A percentile compares a stretch with the other conserved stretches of the same genome.
These are phyloP conservation scores for Drosophila bunnanda DNA, from an alignment of 2,888 invertebrate genomes.

Conservation along the genomic window DNA sequence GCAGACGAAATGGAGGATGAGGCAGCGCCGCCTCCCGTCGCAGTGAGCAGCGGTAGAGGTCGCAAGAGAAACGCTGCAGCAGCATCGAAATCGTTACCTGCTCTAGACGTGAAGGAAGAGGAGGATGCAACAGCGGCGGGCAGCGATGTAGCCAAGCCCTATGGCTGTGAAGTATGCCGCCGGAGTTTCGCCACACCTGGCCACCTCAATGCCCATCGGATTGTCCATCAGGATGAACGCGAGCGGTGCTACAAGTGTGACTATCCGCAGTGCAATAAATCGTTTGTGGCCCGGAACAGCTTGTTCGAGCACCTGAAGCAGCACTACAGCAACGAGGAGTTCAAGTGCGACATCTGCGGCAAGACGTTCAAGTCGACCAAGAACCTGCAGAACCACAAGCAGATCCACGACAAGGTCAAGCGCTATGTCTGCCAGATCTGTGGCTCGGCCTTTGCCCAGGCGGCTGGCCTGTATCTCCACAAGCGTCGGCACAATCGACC, in stretches of 20 bases:
- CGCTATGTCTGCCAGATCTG: conserved; percentile 83
- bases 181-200: conserved; percentile 69
- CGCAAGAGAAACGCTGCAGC: conserved; percentile 13
- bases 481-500: conserved; percentile 81
- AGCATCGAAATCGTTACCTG: not conserved
- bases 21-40: not conserved
- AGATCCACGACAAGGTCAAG: conserved; percentile 82
- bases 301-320: conserved; percentile 77
- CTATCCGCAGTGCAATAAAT: conserved; percentile 76
- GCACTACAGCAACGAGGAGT: conserved; percentile 80
- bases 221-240: conserved; percentile 72
- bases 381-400: conserved; percentile 83
- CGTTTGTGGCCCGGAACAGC: conserved; percentile 72
- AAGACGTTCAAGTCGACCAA: conserved; percentile 82
- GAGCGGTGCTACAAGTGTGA: conserved; percentile 78
- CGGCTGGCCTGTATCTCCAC: conserved; percentile 83
- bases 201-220: conserved; percentile 72
- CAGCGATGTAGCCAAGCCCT: conserved; percentile 63
- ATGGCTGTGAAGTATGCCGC: conserved; percentile 71
- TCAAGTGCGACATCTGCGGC: conserved; percentile 80
- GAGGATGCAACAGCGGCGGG: conserved; percentile 21
- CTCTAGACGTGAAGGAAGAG: conserved; percentile 14
- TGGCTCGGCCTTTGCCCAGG: conserved; percentile 83
- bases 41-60: conserved; percentile 6
- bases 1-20: conserved; percentile 24